Percentiles rank a stretch among this genome's conserved stretches.
Evolutionary conservation across 2,888 invertebrate genomes (phyloP).

Genomic region (Allacma fusca): DNA sequence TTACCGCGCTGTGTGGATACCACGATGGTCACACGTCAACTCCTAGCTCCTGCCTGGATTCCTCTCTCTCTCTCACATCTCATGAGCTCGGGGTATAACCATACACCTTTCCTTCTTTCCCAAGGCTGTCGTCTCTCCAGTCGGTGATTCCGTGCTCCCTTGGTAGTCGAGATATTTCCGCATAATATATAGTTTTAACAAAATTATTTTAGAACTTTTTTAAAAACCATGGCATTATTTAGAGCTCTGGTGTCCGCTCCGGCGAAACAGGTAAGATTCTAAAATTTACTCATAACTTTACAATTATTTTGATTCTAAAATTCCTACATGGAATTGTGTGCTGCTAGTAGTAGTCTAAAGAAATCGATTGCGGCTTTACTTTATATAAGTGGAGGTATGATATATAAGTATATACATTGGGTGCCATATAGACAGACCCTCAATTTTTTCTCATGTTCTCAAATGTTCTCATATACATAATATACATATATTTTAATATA

Average conservation of each 20-base stretch:
- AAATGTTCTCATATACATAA: too few species aligned
- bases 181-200: neutral
- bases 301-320: neutral
- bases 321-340: too few species aligned
- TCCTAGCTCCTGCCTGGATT: neutral
- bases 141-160: slow-evolving; percentile 9
- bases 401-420: neutral
- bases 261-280: slow-evolving; percentile 13
- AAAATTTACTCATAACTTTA: neutral
- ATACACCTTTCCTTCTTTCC: neutral
- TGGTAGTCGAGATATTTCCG: neutral
- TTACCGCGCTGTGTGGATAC: neutral
- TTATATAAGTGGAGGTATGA: too few species aligned
- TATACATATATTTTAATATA: too few species aligned
- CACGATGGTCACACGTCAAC: slow-evolving; percentile 14
- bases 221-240: slow-evolving; percentile 24
- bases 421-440: too few species aligned
- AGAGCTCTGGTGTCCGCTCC: neutral
- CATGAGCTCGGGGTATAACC: neutral
- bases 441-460: too few species aligned
- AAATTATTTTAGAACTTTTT: neutral
- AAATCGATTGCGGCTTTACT: too few species aligned
- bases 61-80: neutral
- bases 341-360: too few species aligned
- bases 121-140: slow-evolving; percentile 19